Evolutionary conservation across 2,888 invertebrate species (phyloP).

Genomic region (Tupiocoris notatus): DNA sequence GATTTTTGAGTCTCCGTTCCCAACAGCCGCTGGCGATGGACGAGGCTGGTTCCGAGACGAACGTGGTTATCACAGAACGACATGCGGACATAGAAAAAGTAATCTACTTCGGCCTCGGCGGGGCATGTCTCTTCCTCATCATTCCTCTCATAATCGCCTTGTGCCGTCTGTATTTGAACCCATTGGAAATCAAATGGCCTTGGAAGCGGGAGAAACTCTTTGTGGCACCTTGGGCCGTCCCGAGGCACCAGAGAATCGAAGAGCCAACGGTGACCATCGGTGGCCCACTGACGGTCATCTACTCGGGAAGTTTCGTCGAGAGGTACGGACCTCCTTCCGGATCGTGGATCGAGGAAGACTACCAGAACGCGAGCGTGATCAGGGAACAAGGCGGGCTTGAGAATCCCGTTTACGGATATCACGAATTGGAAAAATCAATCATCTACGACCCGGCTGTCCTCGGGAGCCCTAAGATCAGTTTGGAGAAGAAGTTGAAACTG

Average conservation of each 20-base stretch:
- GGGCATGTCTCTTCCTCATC: conserved; percentile 49
- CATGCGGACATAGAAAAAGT: conserved; percentile 52
- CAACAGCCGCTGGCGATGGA: conserved; percentile 50
- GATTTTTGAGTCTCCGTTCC: conserved; percentile 49
- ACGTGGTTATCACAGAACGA: conserved; percentile 48
- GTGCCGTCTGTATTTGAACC: conserved; percentile 48
- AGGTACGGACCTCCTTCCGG: conserved; percentile 49
- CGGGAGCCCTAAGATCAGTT: conserved; percentile 49
- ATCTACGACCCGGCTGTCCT: conserved; percentile 47
- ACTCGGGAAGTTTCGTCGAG: conserved; percentile 52
- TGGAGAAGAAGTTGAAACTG: conserved; percentile 51
- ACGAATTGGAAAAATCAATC: conserved; percentile 43
- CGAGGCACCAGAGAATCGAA: conserved; percentile 48
- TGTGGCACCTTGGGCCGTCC: conserved; percentile 45
- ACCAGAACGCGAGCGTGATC: conserved; percentile 38
- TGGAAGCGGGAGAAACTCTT: conserved; percentile 50
- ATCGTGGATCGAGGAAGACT: conserved; percentile 49
- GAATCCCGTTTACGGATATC: conserved; percentile 47
- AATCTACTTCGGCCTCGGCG: conserved; percentile 51
- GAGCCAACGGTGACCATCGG: conserved; percentile 46
- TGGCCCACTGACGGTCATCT: conserved; percentile 52
- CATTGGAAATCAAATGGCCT: conserved; percentile 49
- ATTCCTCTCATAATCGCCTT: conserved; percentile 49
- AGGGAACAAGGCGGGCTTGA: conserved; percentile 43
- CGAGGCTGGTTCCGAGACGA: conserved; percentile 47